phyloP scores from a whole-genome alignment of 2,113 vertebrate genomes.

The Oreotrochilus melanogaster region DNA sequence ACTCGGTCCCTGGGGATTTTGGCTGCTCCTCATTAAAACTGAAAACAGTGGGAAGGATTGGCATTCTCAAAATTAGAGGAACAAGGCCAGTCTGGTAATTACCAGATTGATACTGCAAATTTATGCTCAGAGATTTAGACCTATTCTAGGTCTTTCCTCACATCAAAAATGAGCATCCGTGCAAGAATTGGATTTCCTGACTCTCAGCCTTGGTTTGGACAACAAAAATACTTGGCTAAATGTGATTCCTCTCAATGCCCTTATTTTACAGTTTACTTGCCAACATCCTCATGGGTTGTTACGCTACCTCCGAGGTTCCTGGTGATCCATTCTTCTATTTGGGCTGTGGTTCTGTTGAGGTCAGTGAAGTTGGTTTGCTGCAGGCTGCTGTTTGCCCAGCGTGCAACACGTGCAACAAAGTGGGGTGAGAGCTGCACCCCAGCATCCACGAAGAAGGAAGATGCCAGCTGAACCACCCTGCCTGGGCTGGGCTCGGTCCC shows the following conservation, averaged over 20 bases:
- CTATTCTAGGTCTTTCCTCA: background rate
- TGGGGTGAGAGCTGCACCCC: conserved; percentile 70
- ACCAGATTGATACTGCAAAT: background rate
- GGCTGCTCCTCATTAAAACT: background rate
- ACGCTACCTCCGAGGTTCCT: conserved; percentile 60
- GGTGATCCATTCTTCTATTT: conserved; percentile 18
- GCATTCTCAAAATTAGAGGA: background rate
- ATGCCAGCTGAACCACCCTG: conserved; percentile 77
- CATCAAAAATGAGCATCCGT: background rate
- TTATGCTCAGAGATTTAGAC: background rate
- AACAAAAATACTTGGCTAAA: background rate
- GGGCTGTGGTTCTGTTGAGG: conserved; percentile 49
- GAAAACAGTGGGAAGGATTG: background rate
- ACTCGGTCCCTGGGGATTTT: accelerated
- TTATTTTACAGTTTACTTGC: background rate
- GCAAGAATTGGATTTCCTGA: background rate
- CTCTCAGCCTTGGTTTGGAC: background rate
- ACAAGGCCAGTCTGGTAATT: background rate
- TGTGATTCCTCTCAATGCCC: background rate
- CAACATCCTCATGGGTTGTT: background rate
- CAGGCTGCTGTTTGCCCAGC: conserved; percentile 85
- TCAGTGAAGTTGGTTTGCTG: conserved; percentile 79
- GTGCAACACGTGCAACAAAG: conserved; percentile 72
- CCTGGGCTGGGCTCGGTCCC: conserved; percentile 69
- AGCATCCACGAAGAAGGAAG: conserved; percentile 79